Evolutionary conservation across 2,888 invertebrate genomes (phyloP), one percentile per base, ranked within the genome.

Genomic region (Hartigia nigra): DNA sequence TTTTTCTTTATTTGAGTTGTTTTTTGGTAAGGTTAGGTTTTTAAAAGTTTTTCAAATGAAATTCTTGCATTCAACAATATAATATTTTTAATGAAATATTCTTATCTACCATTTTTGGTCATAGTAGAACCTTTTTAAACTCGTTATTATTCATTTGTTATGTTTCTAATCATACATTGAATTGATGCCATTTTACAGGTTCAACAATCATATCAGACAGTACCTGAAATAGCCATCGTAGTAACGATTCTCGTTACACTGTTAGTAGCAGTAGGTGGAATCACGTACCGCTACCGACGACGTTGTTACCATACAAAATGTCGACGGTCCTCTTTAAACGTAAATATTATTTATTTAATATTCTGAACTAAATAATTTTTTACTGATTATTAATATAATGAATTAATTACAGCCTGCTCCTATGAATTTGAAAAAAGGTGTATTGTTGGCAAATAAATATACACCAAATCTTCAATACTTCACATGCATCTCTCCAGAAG

Each of bases 391-490:
- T 39, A 5, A 39, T 39, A 14, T 39, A 39, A 4, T 39, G 39
- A 5, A 39, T 39, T n/a, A 77, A 82, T 91, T 91, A 85, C 93
- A 95, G 94, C 94, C 94, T 79, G 92, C 93, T 3, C 94, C 94
- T 39, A 92, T 93, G 86, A 93, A 93, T 84, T 88, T 94, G 79
- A 94, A 93, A 84, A 93, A 93, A 81, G 93, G 93, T 80, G 89
- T 94, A 69, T 92, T 96, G 83, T 93, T 95, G 86, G 94, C 95
- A 84, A 95, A 96, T 90, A 93, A 95, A 86, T 96, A 95, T 92
- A 95, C 95, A 83, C 94, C 95, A 85, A 96, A 96, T 93, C 96
- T 96, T 75, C 95, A 96, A 92, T 96, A 96, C 92, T 94, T 95
- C 69, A 93, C 89, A 4, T 91, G 92, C 81, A 88, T 92, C 12